Conservation (phyloP, 2,113 vertebrate species). For the Notothenia coriiceps region DNA sequence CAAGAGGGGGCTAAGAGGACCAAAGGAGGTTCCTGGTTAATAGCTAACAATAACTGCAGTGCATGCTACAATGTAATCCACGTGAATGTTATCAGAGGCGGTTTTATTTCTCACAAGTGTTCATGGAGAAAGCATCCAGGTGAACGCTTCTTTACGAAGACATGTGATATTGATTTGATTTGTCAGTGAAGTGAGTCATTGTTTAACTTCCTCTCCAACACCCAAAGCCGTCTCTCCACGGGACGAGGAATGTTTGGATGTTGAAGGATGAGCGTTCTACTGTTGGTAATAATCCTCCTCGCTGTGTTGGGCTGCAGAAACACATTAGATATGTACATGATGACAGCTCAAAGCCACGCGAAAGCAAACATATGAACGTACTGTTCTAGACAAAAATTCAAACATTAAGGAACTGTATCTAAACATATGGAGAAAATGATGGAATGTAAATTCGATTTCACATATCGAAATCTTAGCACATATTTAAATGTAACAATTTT, state of each 20-base stretch:
- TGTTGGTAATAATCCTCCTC: constrained; percentile 71
- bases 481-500: background rate
- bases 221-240: constrained; percentile 64
- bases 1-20: constrained; percentile 24
- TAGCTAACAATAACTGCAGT: constrained; percentile 62
- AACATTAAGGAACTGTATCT: background rate
- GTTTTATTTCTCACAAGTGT: constrained; percentile 61
- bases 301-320: constrained; percentile 60
- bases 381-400: constrained; percentile 2
- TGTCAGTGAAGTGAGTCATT: constrained; percentile 79
- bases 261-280: constrained; percentile 72
- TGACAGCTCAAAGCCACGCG: constrained; percentile 60
- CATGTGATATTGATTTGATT: constrained; percentile 84
- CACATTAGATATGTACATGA: constrained; percentile 48
- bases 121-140: constrained; percentile 54
- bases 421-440: no score
- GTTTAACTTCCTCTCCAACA: constrained; percentile 79
- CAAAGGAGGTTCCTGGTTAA: constrained; percentile 26
- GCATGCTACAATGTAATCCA: constrained; percentile 28
- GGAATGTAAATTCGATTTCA: no score
- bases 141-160: constrained; percentile 59
- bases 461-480: no score
- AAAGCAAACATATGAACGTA: constrained; percentile 22
- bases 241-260: constrained; percentile 73
- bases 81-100: constrained; percentile 51